phyloP scores from a whole-genome alignment of 2,113 vertebrate species.

The Murina feae region DNA sequence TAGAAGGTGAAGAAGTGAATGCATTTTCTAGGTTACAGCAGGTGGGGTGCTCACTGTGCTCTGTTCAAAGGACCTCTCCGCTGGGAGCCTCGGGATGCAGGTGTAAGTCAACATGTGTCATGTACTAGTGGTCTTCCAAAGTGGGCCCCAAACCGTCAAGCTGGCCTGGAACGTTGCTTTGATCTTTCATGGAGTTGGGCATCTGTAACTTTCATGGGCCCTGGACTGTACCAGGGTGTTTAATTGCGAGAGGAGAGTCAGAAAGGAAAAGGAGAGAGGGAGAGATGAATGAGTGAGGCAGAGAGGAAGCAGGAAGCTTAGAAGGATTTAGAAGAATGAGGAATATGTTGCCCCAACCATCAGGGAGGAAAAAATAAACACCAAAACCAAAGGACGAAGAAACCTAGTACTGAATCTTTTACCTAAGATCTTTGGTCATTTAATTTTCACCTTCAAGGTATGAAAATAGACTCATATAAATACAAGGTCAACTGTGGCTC shows the following conservation, averaged over 20 bases:
- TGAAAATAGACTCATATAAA: background rate
- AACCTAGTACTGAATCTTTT: background rate
- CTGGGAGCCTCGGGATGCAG: fast-evolving
- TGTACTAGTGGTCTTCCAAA: background rate
- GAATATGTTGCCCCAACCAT: background rate
- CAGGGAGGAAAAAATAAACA: background rate
- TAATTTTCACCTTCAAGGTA: background rate
- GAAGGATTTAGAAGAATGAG: background rate
- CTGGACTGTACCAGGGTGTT: background rate
- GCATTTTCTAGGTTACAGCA: background rate
- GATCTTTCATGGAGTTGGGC: background rate
- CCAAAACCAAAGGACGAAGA: background rate
- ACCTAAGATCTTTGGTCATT: background rate
- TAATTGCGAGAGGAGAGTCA: background rate
- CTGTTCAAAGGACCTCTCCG: background rate
- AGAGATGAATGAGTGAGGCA: background rate
- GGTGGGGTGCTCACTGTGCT: fast-evolving
- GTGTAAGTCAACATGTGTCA: background rate
- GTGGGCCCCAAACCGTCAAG: fast-evolving
- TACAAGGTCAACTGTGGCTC: background rate
- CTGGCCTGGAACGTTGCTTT: background rate
- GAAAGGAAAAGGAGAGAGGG: too few relatives aligned
- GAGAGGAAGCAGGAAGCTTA: background rate
- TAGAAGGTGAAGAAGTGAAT: background rate
- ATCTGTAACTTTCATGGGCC: background rate